Percentiles rank a stretch among this genome's conserved stretches.
Evolutionary conservation across 2,888 invertebrate species (phyloP).

Genomic region (Oligia fasciuncula): DNA sequence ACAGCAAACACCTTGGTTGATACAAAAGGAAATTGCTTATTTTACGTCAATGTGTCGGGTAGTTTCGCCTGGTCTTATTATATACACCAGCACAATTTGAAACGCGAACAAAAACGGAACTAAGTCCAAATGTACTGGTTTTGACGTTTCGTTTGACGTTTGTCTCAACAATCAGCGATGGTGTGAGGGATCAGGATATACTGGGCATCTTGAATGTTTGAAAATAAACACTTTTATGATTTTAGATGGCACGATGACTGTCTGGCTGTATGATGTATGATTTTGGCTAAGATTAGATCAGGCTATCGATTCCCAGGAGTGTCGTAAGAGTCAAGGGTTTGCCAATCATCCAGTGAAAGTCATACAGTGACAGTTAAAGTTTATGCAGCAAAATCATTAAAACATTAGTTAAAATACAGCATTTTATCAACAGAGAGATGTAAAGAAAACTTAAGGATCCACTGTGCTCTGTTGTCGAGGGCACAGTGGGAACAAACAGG

Average conservation of each 20-base stretch:
- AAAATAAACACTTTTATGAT: conserved; percentile 84
- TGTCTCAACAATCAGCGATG: conserved; percentile 18
- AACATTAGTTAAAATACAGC: conserved; percentile 18
- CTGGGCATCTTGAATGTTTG: conserved; percentile 65
- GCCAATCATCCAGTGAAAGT: background rate
- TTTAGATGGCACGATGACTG: conserved; percentile 56
- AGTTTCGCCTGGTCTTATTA: conserved; percentile 82
- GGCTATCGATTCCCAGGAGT: conserved; percentile 24
- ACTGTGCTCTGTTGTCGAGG: conserved; percentile 4
- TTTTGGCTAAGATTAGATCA: conserved; percentile 33
- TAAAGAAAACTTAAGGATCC: conserved; percentile 32
- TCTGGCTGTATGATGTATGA: conserved; percentile 50
- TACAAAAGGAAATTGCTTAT: conserved; percentile 89
- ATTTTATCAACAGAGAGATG: conserved; percentile 17
- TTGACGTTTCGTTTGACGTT: conserved; percentile 42
- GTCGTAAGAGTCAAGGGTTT: background rate
- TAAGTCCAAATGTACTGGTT: conserved; percentile 3
- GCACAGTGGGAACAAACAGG: conserved; percentile 53
- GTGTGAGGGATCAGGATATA: background rate
- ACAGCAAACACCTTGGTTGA: conserved; percentile 86
- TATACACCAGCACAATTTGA: conserved; percentile 50
- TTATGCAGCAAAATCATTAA: background rate
- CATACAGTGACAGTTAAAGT: background rate
- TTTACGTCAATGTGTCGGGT: conserved; percentile 85
- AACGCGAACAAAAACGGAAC: conserved; percentile 8